Conservation (phyloP, 2,797 vertebrate genomes). For the Margarornis squamiger region DNA sequence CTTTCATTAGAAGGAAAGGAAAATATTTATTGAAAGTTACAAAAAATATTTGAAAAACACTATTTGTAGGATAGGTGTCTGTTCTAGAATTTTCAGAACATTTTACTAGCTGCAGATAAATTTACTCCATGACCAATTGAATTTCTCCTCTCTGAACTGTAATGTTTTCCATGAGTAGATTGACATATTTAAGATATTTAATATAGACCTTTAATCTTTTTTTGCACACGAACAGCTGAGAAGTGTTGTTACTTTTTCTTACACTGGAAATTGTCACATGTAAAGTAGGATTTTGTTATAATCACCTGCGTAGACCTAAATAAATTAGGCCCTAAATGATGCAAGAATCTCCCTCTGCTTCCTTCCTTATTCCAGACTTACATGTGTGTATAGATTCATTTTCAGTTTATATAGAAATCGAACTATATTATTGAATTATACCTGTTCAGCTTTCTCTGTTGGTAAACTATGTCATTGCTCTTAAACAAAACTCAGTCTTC, state of each 20-base stretch:
- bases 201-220: not conserved
- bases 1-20: not conserved
- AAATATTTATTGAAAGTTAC: not conserved
- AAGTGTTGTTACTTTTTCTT: not conserved
- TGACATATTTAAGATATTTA: not conserved
- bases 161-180: not conserved
- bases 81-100: not conserved
- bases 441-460: not conserved
- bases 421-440: not conserved
- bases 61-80: not conserved
- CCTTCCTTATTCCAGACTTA: fast-evolving
- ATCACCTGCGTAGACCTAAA: not conserved
- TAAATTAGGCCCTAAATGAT: not conserved
- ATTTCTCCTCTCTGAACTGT: not conserved
- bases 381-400: not conserved
- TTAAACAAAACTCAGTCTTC: not conserved
- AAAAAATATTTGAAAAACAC: not conserved
- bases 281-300: not conserved
- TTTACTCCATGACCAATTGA: not conserved
- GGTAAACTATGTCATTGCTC: not conserved
- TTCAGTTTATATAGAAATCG: not conserved
- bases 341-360: not conserved
- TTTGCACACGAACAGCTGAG: not conserved
- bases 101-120: not conserved
- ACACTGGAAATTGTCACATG: not conserved